A percentile compares a stretch with the other conserved stretches of the same genome.
phyloP scores from a whole-genome alignment of 1,140 invertebrate species.

The Lysiphlebus fabarum region DNA sequence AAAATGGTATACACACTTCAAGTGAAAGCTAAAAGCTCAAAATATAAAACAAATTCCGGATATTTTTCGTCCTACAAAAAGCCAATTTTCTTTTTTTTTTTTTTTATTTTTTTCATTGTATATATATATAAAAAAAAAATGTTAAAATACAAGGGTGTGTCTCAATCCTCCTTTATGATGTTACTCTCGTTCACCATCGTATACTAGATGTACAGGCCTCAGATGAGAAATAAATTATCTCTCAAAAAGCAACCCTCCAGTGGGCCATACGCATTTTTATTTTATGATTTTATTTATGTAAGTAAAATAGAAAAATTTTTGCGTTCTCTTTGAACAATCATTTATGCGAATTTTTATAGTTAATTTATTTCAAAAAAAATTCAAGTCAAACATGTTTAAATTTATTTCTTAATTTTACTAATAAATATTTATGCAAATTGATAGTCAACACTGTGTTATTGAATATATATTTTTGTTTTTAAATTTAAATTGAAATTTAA shows the following conservation, averaged over 20 bases:
- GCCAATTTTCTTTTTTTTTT: slow-evolving; percentile 3
- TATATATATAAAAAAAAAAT: neutral
- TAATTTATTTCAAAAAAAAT: slow-evolving; percentile 4
- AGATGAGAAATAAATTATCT: slow-evolving; percentile 24
- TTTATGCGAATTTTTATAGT: slow-evolving; percentile 24
- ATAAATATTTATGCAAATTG: too few relatives aligned
- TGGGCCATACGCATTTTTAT: neutral
- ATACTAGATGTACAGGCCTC: neutral
- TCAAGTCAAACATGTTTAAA: neutral
- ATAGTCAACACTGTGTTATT: too few relatives aligned
- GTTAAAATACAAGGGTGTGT: neutral
- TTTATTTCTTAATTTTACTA: too few relatives aligned
- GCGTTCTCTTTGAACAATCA: neutral
- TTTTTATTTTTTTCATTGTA: too few relatives aligned
- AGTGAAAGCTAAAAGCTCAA: neutral
- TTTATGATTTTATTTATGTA: too few relatives aligned
- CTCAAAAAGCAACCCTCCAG: slow-evolving; percentile 17
- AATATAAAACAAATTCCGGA: slow-evolving; percentile 6
- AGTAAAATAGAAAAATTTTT: too few relatives aligned
- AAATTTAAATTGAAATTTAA: too few relatives aligned
- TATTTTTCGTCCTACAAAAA: slow-evolving; percentile 1
- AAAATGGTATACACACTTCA: neutral
- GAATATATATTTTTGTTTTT: too few relatives aligned
- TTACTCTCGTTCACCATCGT: neutral
- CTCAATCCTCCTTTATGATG: slow-evolving; percentile 7